Evolutionary conservation across 1,140 invertebrate species (phyloP), one percentile per base, ranked within the genome.

Genomic region (Eupeodes corollae): DNA sequence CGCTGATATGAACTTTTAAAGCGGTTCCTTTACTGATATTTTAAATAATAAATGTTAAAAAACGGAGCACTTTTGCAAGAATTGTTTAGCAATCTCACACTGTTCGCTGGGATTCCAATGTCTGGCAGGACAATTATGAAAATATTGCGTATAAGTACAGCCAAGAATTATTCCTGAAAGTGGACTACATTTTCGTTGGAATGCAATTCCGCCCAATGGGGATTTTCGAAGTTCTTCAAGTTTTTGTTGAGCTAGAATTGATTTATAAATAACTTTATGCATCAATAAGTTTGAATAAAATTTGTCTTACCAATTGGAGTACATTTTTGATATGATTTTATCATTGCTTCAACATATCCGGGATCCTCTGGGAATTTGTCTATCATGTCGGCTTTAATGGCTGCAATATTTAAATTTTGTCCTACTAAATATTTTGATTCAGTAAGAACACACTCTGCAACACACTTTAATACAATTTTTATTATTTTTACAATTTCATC

Each of bases 121-220:
- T 32, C 65, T 45, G 0, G 48, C 46, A 1, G 63, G 63, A 44
- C 63, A 65, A 46, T 65, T 65, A 42, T 65, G 65, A 38, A 65
- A 65, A 32, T 65, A 65, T 16, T 65, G 62, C 62, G 64, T 65
- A 39, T 63, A 63, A 0, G 62, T 56, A 51, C 63, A 65, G 2
- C 63, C 60, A 1, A 65, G 52, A 3, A 65, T 15, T 21, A 65
- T 61, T 2, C 59, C 62, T 1, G 58, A 49, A 47, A 61, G 63
- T 10, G 58, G 63, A 49, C 62, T 65, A 37, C 63, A 65, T 19
- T 56, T 53, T 0, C 44, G 35, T 30, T 47, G 48, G 5, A 33
- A 2, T 11, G 26, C 19, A 18, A 16, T 33, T 13, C 19, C 26
- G 2, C 18, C 42, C 15, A 42, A 10, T 13, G 45, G 37, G 1